A percentile compares a stretch with the other conserved stretches of the same genome.
phyloP scores from a whole-genome alignment of 2,888 invertebrate species.

The Cyclophora punctaria region DNA sequence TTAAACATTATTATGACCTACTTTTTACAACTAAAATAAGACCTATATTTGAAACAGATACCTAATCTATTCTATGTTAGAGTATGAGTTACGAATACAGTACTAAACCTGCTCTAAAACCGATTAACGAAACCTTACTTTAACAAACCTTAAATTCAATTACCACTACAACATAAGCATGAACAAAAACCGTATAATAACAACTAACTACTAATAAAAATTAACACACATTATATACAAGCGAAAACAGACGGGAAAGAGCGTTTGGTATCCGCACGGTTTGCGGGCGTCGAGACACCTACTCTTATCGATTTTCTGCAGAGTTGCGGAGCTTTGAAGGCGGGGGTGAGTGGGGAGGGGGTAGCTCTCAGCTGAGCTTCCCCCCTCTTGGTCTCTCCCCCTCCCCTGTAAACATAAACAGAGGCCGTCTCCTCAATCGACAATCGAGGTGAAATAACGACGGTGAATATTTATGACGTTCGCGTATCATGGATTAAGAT shows the following conservation, averaged over 20 bases:
- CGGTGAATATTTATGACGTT: conserved; percentile 70
- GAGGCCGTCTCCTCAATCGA: conserved; percentile 55
- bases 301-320: conserved; percentile 65
- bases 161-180: too few species aligned
- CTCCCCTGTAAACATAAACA: conserved; percentile 68
- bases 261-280: conserved; percentile 41
- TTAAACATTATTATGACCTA: too few species aligned
- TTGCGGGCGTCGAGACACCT: conserved; percentile 48
- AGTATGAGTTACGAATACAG: too few species aligned
- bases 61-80: too few species aligned
- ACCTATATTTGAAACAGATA: too few species aligned
- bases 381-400: conserved; percentile 33
- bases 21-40: too few species aligned
- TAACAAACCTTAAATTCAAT: too few species aligned
- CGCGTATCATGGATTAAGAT: conserved; percentile 64
- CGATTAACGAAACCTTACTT: too few species aligned
- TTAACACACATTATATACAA: too few species aligned
- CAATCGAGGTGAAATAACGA: conserved; percentile 69
- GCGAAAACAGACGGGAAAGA: conserved; percentile 15
- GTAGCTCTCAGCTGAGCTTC: conserved; percentile 58
- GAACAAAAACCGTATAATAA: too few species aligned
- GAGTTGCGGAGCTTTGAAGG: conserved; percentile 23
- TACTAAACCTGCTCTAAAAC: too few species aligned
- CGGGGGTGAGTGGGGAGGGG: conserved; percentile 21
- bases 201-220: too few species aligned